Evolutionary conservation across 1,140 invertebrate species (phyloP).

Genomic region (Pachypeltis micranthus): DNA sequence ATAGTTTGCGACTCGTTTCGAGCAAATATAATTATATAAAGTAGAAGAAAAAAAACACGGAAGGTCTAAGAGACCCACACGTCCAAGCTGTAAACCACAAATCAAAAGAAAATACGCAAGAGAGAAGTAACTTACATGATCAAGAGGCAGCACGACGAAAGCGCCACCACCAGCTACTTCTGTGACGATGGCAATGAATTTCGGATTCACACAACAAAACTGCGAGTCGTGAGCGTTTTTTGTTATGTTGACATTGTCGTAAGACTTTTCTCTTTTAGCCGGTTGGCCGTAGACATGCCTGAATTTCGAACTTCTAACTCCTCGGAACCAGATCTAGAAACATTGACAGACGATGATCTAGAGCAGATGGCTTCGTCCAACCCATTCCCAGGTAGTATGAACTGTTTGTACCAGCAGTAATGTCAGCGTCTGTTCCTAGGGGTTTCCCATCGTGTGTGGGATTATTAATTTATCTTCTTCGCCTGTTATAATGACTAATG

Average conservation of each 20-base stretch:
- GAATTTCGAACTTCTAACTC: slow-evolving; percentile 79
- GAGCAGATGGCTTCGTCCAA: no score
- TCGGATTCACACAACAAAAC: slow-evolving; percentile 87
- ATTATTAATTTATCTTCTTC: no score
- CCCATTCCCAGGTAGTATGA: no score
- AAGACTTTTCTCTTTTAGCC: slow-evolving; percentile 75
- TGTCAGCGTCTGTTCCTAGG: no score
- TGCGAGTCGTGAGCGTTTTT: slow-evolving; percentile 84
- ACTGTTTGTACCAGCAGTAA: no score
- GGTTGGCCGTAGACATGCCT: slow-evolving; percentile 85
- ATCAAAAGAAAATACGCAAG: no score
- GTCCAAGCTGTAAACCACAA: no score
- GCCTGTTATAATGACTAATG: no score
- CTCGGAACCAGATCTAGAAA: slow-evolving; percentile 66
- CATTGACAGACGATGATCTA: not conserved
- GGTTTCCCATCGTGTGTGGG: no score
- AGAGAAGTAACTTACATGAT: slow-evolving; percentile 55
- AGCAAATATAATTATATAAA: no score
- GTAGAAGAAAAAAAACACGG: not conserved
- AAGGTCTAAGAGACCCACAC: no score
- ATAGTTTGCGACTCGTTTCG: no score
- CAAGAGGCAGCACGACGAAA: slow-evolving; percentile 80
- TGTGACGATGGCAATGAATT: slow-evolving; percentile 86
- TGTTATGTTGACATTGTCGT: slow-evolving; percentile 87
- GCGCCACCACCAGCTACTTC: slow-evolving; percentile 89